Base-by-base conservation (phyloP, 2,888 invertebrate species). In the Tetheella fluctuosa region DNA sequence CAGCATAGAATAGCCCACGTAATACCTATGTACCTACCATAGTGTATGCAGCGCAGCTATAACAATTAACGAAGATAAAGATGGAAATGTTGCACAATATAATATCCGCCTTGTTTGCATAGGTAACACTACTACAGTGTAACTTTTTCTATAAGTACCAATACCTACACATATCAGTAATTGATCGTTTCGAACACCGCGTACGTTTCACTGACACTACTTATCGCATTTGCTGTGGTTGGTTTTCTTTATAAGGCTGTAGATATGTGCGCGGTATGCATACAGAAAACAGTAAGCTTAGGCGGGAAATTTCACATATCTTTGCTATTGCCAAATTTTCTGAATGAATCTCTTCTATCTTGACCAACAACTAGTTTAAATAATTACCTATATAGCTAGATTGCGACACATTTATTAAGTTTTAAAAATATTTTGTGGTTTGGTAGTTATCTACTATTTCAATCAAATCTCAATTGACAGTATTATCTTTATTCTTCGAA, bases 191-290 rank as follows among this genome's bases (percentile, higher is more conserved):
- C 75, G 76, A 79, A 84, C 76, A 80, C 83, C 65, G 66, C 54
- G 55, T 69, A 80, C 84, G 85, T 86, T 86, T 85, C 84, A 84
- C 81, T 75, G 70, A 67, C 77, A 73, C 79, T 76, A 68, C 80
- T 76, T 79, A 75, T 73, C 76, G 73, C 76, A 64, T 69, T 71
- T 74, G 69, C 73, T 77, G 73, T 75, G 34, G 13, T 34, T 13
- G 34, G 34, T 13, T 13, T 72, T 80, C 79, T 75, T 78, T 82
- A 77, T 81, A 79, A 77, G 78, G 80, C 70, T 73, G 72, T 58
- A 56, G 48, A 48, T 48, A 20, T 48, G 10, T n/a, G 73, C 80
- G 83, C 77, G 84, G 79, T 69, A 80, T 82, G 86, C 84, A 86
- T 87, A 81, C 80, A 73, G 80, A 71, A 77, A 77, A 39, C 69